Evolutionary conservation across 2,888 invertebrate species (phyloP).

Genomic region (Dicycla oo): DNA sequence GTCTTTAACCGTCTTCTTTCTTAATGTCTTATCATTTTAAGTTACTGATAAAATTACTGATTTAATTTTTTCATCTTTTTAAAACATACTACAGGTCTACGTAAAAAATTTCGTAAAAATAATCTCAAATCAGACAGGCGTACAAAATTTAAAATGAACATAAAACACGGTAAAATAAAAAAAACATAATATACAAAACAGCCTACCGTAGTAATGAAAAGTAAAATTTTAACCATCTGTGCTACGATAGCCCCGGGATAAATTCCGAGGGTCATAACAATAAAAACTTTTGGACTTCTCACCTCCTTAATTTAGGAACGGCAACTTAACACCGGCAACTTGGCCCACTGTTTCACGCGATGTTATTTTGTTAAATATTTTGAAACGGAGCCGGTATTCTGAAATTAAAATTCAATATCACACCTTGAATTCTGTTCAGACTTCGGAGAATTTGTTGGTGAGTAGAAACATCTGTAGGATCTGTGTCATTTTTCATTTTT

Average conservation of each 20-base stretch:
- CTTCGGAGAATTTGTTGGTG: conserved; percentile 9
- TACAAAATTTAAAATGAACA: conserved; percentile 18
- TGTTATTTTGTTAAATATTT: conserved; percentile 69
- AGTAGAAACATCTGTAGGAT: conserved; percentile 34
- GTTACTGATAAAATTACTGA: no score
- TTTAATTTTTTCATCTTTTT: no score
- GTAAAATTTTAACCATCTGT: conserved; percentile 76
- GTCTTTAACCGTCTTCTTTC: no score
- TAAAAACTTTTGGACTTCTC: conserved; percentile 80
- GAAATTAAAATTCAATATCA: conserved; percentile 64
- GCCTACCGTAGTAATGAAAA: conserved; percentile 70
- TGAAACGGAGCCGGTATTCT: conserved; percentile 56
- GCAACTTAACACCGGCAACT: conserved; percentile 65
- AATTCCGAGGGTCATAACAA: conserved; percentile 74
- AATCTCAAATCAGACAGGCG: conserved; percentile 9
- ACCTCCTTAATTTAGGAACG: conserved; percentile 77
- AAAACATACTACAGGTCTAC: no score
- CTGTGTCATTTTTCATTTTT: conserved; percentile 17
- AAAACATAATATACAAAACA: conserved; percentile 60
- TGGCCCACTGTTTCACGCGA: conserved; percentile 59
- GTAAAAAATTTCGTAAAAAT: neutral
- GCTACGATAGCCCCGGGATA: conserved; percentile 68
- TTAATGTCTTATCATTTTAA: no score
- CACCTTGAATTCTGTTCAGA: conserved; percentile 47
- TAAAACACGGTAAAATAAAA: conserved; percentile 49